These are phyloP conservation scores for Calliopum simillimum DNA, from an alignment of 2,888 invertebrate species.

Conservation along the genomic window DNA sequence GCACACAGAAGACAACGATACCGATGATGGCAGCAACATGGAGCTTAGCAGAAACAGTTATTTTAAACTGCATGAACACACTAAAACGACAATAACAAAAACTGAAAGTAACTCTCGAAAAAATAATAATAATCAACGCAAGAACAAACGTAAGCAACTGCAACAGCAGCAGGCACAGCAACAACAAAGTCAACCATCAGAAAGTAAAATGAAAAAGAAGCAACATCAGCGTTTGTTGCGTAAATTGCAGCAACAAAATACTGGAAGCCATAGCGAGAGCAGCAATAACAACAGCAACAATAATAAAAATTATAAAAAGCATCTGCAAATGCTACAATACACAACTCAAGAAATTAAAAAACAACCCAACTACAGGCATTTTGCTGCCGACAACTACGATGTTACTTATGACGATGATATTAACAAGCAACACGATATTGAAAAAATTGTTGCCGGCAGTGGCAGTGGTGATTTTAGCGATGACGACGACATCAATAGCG, in stretches of 20 bases:
- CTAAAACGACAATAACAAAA: neutral
- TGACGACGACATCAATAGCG: slow-evolving; percentile 21
- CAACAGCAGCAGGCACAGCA: slow-evolving; percentile 4
- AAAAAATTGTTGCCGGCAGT: slow-evolving; percentile 39
- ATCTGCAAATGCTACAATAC: neutral
- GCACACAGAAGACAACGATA: neutral
- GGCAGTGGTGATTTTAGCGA: slow-evolving; percentile 50
- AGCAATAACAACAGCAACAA: neutral
- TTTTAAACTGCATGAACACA: neutral
- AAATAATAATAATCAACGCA: neutral
- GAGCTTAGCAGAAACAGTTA: slow-evolving; percentile 36
- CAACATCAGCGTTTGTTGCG: neutral
- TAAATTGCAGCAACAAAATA: neutral
- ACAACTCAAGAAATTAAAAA: neutral
- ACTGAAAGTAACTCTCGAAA: neutral
- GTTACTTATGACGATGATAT: neutral
- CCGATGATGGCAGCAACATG: slow-evolving; percentile 5
- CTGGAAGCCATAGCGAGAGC: too few species aligned
- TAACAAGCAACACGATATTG: slow-evolving; percentile 22
- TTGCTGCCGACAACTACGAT: neutral
- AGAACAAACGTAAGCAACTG: neutral
- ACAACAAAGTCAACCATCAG: slow-evolving; percentile 5
- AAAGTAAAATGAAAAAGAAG: neutral
- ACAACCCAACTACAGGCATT: neutral
- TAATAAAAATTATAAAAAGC: neutral